Conservation (phyloP, 2,888 invertebrate genomes). For the Leptopilina drosophilae region DNA sequence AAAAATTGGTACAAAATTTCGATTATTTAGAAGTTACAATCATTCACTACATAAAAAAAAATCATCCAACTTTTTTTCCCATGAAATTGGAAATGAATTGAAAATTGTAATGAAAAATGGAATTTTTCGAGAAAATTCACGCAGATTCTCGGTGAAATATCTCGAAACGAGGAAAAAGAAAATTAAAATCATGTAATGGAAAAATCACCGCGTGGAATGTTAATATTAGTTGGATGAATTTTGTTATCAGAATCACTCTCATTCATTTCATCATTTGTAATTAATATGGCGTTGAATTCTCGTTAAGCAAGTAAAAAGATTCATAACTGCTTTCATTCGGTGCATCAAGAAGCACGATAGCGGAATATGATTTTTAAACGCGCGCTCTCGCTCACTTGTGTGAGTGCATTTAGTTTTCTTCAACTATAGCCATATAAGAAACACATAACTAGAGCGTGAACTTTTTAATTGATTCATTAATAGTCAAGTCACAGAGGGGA, state of each 20-base stretch:
- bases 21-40: too few relatives aligned
- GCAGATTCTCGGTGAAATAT: too few relatives aligned
- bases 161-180: background rate
- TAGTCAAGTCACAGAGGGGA: constrained; percentile 33
- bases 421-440: constrained; percentile 20
- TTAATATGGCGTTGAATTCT: constrained; percentile 22
- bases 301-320: background rate
- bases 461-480: constrained; percentile 41
- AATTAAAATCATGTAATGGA: background rate
- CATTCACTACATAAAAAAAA: too few relatives aligned
- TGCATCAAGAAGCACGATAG: background rate
- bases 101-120: too few relatives aligned
- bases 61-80: too few relatives aligned
- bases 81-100: too few relatives aligned
- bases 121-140: too few relatives aligned
- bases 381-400: background rate
- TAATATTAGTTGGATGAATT: constrained; percentile 1
- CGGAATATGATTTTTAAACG: constrained; percentile 12
- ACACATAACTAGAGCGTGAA: constrained; percentile 36
- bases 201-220: background rate
- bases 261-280: constrained; percentile 3
- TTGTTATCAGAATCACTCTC: constrained; percentile 38
- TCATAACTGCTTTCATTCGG: background rate
- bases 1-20: too few relatives aligned
- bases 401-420: background rate